A percentile compares a stretch with the other conserved stretches of the same genome.
These are phyloP conservation scores for Lagopus muta DNA, from an alignment of 2,113 vertebrate genomes.

Conservation along the genomic window DNA sequence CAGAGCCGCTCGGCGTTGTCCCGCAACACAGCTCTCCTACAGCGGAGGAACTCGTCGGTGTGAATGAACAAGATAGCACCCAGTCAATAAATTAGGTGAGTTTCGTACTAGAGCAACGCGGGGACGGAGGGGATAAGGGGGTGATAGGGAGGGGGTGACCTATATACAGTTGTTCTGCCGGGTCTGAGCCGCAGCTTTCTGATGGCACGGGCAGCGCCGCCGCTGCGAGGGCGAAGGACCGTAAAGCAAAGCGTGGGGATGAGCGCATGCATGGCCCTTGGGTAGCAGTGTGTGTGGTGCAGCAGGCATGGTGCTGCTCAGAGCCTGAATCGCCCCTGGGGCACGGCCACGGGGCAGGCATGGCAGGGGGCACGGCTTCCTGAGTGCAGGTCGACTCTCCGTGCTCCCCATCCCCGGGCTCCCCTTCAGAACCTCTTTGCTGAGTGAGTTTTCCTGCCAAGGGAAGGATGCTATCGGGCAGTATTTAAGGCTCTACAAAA, in stretches of 20 bases:
- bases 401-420: not conserved
- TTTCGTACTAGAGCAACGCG: slow-evolving; percentile 44
- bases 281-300: not conserved
- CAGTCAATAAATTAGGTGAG: slow-evolving; percentile 80
- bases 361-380: not conserved
- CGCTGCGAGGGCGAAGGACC: not conserved
- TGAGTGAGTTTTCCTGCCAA: not conserved
- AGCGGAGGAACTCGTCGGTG: slow-evolving; percentile 56
- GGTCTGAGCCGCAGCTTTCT: not conserved
- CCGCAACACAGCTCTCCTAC: slow-evolving; percentile 75
- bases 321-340: too few relatives aligned
- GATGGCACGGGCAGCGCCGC: not conserved
- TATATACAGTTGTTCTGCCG: slow-evolving; percentile 76
- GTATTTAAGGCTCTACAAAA: slow-evolving; percentile 77
- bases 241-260: not conserved
- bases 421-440: not conserved
- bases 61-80: slow-evolving; percentile 78
- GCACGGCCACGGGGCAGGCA: not conserved
- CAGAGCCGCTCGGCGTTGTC: slow-evolving; percentile 73
- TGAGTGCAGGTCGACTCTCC: slow-evolving; percentile 56
- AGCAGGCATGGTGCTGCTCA: not conserved
- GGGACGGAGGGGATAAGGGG: not conserved
- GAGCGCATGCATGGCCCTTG: not conserved
- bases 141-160: slow-evolving; percentile 41
- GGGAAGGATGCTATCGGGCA: slow-evolving; percentile 22